Percentiles rank a stretch among this genome's conserved stretches.
These are phyloP conservation scores for Oryzias celebensis DNA, from an alignment of 2,113 vertebrate genomes.

Conservation along the genomic window DNA sequence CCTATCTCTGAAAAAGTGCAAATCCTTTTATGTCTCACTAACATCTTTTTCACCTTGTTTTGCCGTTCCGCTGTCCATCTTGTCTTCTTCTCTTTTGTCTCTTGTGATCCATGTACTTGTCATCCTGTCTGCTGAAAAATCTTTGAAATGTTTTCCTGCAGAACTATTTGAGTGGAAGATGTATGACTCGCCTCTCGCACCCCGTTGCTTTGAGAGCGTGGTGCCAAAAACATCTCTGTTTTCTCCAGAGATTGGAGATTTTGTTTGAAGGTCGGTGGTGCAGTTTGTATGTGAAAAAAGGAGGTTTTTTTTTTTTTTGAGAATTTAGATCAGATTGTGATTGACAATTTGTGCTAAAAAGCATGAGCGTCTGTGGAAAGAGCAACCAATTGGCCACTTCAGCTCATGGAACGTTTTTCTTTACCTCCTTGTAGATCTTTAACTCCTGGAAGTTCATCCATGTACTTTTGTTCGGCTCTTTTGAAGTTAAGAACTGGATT, in stretches of 20 bases:
- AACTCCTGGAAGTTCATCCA: too few relatives aligned
- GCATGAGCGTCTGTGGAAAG: too few relatives aligned
- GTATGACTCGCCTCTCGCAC: constrained; percentile 30
- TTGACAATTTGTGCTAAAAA: too few relatives aligned
- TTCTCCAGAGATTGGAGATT: constrained; percentile 27
- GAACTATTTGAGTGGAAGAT: constrained; percentile 38
- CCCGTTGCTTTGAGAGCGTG: constrained; percentile 28
- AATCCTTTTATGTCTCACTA: constrained; percentile 42
- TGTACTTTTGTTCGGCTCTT: background rate
- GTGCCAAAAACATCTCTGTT: constrained; percentile 45
- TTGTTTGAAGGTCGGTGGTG: constrained; percentile 19
- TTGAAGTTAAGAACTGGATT: background rate
- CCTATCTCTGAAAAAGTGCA: constrained; percentile 23
- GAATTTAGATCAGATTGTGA: too few relatives aligned
- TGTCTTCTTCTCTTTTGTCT: background rate
- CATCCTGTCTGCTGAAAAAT: constrained; percentile 25
- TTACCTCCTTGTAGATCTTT: too few relatives aligned
- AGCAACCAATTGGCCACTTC: too few relatives aligned
- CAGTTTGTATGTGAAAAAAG: constrained; percentile 11
- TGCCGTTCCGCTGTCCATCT: constrained; percentile 34
- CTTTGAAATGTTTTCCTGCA: constrained; percentile 47
- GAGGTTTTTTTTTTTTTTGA: too few relatives aligned
- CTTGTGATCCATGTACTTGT: constrained; percentile 20
- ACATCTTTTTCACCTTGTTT: constrained; percentile 41
- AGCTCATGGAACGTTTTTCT: too few relatives aligned